Base-by-base conservation (phyloP, 2,113 vertebrate species). In the Enhydra lutris region DNA sequence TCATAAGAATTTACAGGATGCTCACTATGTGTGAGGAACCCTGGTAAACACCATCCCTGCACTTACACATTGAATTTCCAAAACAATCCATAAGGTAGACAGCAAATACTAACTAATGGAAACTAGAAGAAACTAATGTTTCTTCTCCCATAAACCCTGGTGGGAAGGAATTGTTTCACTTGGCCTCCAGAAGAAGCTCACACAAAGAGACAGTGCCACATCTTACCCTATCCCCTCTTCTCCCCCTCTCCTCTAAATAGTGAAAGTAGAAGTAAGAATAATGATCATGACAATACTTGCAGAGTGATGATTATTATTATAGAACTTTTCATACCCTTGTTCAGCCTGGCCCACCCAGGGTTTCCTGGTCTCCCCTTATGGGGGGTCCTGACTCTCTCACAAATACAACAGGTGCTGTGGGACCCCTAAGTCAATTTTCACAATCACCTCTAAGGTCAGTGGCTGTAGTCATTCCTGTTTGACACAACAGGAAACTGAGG, bases 201-300 rank as follows among this genome's bases (percentile, higher is more conserved):
- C 80, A 85, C 65, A 91, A 86, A 94, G 73, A 86, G 92, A 95
- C 67, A 67, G 39, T 52, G 85, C 92, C 96, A 88, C 83, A 67
- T 92, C 90, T 95, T 36, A 6, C 67, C 34, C 36, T 6, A 34
- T 36, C 95, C 63, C 69, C 84, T 95, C 79, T 47, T 81, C 17
- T 63, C 52, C 2, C 45, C 63, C 88, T 78, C 74, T 78, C n/a
- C 90, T 89, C 57, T 59, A 36, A 57, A 81, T 4, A 92, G 92
- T 96, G 95, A 95, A 96, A 96, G 96, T 94, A 84, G 82, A 45
- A 91, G 71, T 50, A 52, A 45, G 50, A 50, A 67, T 81, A 52
- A 59, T 80, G 20, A 67, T 57, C 13, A n/a, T 24, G 23, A 24
- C 34, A 47, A 11, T 18, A 13, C 21, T 31, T 36, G 20, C 3